These are phyloP conservation scores for Nycticryphes semicollaris DNA, from an alignment of 2,113 vertebrate species.

Conservation along the genomic window DNA sequence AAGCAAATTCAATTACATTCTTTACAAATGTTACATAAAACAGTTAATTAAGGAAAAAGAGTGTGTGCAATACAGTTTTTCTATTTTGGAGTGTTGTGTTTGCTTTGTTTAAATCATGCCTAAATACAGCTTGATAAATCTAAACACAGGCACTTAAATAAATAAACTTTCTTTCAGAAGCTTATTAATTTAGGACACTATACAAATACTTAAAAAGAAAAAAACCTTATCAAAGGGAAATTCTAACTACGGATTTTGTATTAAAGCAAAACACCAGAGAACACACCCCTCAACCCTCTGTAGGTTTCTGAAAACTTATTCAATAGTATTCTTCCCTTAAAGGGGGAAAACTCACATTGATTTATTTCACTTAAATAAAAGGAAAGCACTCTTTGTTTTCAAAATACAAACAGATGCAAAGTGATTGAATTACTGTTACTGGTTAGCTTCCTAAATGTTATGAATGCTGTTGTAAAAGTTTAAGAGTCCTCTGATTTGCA, in stretches of 20 bases:
- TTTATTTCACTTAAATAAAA: background rate
- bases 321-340: background rate
- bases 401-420: constrained; percentile 2
- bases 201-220: background rate
- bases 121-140: background rate
- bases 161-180: background rate
- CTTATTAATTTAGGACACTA: background rate
- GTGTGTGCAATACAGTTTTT: rapidly evolving
- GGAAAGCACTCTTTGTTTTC: background rate
- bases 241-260: background rate
- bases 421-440: background rate
- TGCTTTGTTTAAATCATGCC: background rate
- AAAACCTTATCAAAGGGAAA: background rate
- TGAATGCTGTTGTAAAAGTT: background rate
- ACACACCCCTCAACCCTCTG: rapidly evolving
- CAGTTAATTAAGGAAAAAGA: background rate
- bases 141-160: background rate
- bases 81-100: background rate
- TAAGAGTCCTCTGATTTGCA: background rate
- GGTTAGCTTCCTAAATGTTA: background rate
- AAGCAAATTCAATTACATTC: background rate
- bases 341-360: background rate
- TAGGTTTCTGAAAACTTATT: background rate
- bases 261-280: background rate
- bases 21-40: background rate